Conservation (phyloP, 53 echinoderm and acorn worm species). For the Luidia sarsii region DNA sequence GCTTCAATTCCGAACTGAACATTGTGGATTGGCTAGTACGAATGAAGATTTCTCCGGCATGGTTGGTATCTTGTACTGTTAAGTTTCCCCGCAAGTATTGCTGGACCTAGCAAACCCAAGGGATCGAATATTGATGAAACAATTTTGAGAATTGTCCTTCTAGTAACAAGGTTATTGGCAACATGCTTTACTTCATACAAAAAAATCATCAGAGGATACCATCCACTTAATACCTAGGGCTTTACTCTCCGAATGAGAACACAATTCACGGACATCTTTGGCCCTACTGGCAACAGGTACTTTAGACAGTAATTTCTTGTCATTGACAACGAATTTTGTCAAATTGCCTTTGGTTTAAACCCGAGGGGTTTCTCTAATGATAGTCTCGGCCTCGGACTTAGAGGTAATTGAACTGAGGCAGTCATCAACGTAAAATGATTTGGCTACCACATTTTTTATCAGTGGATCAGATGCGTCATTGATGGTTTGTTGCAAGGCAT, state of each 20-base stretch:
- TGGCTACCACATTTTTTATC: neutral
- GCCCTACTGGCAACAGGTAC: neutral
- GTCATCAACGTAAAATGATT: neutral
- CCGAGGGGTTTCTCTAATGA: conserved; percentile 28
- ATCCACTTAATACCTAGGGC: too few relatives aligned
- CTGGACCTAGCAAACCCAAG: conserved; percentile 70
- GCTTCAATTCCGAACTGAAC: conserved; percentile 1
- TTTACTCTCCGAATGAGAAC: conserved; percentile 3
- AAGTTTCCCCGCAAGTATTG: conserved; percentile 47
- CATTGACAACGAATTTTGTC: conserved; percentile 25
- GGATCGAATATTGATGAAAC: too few relatives aligned
- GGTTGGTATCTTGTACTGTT: conserved; percentile 49
- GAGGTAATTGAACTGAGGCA: conserved; percentile 20
- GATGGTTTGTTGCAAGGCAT: neutral
- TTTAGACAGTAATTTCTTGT: conserved; percentile 5
- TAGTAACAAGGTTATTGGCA: conserved; percentile 48
- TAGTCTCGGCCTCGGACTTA: neutral
- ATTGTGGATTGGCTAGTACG: conserved; percentile 16
- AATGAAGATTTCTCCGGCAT: neutral
- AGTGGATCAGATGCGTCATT: neutral
- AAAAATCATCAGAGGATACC: conserved; percentile 28
- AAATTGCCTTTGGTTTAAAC: conserved; percentile 15
- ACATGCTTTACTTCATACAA: neutral
- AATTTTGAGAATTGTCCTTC: conserved; percentile 47
- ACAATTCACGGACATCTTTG: conserved; percentile 6